Base-by-base conservation (phyloP, 2,797 vertebrate species). In the Paratrypauchen microcephalus region DNA sequence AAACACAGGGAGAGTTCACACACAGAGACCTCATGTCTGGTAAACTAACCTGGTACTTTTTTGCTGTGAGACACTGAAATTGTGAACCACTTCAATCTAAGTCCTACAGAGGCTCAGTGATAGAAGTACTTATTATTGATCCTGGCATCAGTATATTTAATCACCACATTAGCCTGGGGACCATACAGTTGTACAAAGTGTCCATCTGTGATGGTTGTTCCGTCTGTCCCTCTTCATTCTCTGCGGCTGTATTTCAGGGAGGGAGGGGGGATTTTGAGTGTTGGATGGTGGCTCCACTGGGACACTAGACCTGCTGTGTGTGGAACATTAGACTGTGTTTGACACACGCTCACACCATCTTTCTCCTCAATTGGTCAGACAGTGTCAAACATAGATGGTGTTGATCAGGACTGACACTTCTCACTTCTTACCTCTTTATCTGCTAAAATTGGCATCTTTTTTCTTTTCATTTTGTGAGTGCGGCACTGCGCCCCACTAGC, bases 251-350 rank as follows among this genome's bases (percentile, higher is more conserved):
- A n/a, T 36, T 12, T 39, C n/a, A 21, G 59, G 5, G 9, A 4
- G 30, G 58, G 6, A 9, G 58, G 58, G 65, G 72, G 72, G 71
- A 19, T n/a, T 15, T 54, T 18, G 56, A 68, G 52, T 24, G 58
- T 36, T 65, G 9, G 71, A 41, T 39, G 59, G 59, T 39, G 59
- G 59, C 59, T 36, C 32, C 59, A 61, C 36, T 21, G 59, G 59
- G 59, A 61, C 59, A 61, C 32, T 61, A 61, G 32, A 61, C 59
- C 11, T 39, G 59, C 59, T 61, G 30, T 61, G 57, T 36, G 9
- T 23, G 18, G n/a, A 9, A 23, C 59, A 61, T 21, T n/a, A 32
- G 28, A 30, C 58, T n/a, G 18, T 6, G 19, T 60, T 18, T 60
- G 58, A 19, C 26, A 18, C 18, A 9, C 4, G 24, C 52, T 52